Percentiles rank a stretch among this genome's conserved stretches.
These are phyloP conservation scores for Ibycter americanus DNA, from an alignment of 2,797 vertebrate species.

Conservation along the genomic window DNA sequence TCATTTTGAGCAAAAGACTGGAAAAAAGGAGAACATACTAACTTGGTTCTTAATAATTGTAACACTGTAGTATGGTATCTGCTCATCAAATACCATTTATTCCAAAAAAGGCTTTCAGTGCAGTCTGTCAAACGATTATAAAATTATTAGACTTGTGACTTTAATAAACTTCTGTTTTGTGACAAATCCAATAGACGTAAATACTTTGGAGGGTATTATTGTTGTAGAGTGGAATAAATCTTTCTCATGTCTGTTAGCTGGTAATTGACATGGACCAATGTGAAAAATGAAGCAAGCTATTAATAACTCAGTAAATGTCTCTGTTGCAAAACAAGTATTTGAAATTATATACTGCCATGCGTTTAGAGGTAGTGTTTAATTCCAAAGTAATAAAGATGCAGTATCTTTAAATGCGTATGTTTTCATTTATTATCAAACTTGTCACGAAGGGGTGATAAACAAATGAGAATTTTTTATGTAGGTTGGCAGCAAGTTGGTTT, in stretches of 20 bases:
- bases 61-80: not conserved
- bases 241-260: not conserved
- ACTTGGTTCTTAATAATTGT: not conserved
- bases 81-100: not conserved
- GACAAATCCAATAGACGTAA: not conserved
- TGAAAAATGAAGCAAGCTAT: slow-evolving; percentile 2
- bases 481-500: not conserved
- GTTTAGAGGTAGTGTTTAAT: not conserved
- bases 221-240: not conserved
- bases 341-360: not conserved
- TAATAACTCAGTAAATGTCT: not conserved
- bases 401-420: not conserved
- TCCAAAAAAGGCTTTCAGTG: not conserved
- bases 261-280: not conserved
- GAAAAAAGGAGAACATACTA: not conserved
- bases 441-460: not conserved
- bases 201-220: not conserved
- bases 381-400: not conserved
- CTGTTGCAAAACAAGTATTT: not conserved
- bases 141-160: not conserved
- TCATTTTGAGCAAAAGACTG: not conserved
- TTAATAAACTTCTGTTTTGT: not conserved
- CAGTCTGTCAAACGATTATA: not conserved
- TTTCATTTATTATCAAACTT: not conserved
- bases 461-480: not conserved